Conservation (phyloP, 2,888 invertebrate genomes). For the Calameuta filiformis region DNA sequence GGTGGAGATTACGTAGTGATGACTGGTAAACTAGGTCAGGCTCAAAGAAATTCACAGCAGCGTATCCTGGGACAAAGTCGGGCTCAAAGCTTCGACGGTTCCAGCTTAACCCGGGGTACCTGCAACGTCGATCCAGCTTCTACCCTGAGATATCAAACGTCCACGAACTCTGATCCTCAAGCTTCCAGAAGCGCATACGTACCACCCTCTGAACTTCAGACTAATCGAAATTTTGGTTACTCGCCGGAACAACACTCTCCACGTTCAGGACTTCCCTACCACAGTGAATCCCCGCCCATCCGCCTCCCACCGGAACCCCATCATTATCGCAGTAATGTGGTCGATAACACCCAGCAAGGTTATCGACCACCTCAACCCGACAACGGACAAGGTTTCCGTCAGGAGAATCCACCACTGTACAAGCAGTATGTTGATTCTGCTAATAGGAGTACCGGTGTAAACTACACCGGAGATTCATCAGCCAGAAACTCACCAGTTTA, state of each 20-base stretch:
- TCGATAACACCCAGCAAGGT: slow-evolving; percentile 39
- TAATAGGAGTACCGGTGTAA: slow-evolving; percentile 36
- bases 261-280: slow-evolving; percentile 49
- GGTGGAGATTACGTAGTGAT: slow-evolving; percentile 83
- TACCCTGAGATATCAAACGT: slow-evolving; percentile 35
- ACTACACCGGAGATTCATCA: slow-evolving; percentile 46
- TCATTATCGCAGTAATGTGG: slow-evolving; percentile 50
- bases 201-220: slow-evolving; percentile 61
- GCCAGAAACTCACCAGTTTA: slow-evolving; percentile 55
- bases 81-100: slow-evolving; percentile 56
- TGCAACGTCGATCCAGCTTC: slow-evolving; percentile 35
- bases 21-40: slow-evolving; percentile 73
- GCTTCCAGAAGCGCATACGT: slow-evolving; percentile 56
- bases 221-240: slow-evolving; percentile 39
- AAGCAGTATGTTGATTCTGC: slow-evolving; percentile 51
- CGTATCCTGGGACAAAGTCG: slow-evolving; percentile 28
- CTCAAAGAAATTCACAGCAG: slow-evolving; percentile 41
- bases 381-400: slow-evolving; percentile 44
- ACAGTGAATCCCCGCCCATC: slow-evolving; percentile 52
- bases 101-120: slow-evolving; percentile 31
- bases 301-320: slow-evolving; percentile 51
- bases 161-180: slow-evolving; percentile 52
- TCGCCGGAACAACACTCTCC: slow-evolving; percentile 50
- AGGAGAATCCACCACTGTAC: slow-evolving; percentile 47
- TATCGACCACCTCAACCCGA: slow-evolving; percentile 49